Evolutionary conservation across 2,113 vertebrate species (phyloP).

Genomic region (Ranitomeya variabilis): DNA sequence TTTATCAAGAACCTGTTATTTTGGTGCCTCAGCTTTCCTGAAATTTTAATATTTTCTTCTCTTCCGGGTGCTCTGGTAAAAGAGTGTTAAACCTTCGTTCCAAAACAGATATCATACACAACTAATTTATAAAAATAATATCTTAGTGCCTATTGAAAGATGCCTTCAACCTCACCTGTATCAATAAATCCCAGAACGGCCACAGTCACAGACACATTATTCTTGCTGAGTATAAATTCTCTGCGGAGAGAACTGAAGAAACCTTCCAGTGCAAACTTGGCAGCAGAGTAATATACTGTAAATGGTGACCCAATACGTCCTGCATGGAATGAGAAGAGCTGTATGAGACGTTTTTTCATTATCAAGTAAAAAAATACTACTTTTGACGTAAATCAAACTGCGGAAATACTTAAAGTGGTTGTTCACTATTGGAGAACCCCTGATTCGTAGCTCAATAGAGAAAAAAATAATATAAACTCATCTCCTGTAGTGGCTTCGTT

Average conservation of each 20-base stretch:
- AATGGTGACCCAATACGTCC: constrained; percentile 57
- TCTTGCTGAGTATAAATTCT: constrained; percentile 51
- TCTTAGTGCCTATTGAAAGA: background rate
- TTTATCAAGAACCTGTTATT: too few species aligned
- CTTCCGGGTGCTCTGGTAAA: background rate
- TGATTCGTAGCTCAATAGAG: too few species aligned
- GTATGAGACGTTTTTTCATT: too few species aligned
- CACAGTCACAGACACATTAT: constrained; percentile 53
- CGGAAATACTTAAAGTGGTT: background rate
- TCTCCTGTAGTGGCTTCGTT: too few species aligned
- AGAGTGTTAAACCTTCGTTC: background rate
- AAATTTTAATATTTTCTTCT: background rate
- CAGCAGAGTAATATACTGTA: constrained; percentile 15
- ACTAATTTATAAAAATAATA: background rate
- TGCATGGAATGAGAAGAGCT: constrained; percentile 9
- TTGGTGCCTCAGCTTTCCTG: too few species aligned
- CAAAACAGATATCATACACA: background rate
- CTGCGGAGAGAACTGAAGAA: constrained; percentile 56
- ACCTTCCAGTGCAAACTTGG: constrained; percentile 61
- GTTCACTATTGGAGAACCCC: too few species aligned
- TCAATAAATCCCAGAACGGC: constrained; percentile 61
- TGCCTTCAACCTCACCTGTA: constrained; percentile 53
- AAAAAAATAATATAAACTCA: too few species aligned
- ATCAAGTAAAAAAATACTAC: too few species aligned
- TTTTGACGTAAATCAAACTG: background rate